These are phyloP conservation scores for Ashinkailepas kermadecensis DNA, from an alignment of 2,888 invertebrate genomes.

Conservation along the genomic window DNA sequence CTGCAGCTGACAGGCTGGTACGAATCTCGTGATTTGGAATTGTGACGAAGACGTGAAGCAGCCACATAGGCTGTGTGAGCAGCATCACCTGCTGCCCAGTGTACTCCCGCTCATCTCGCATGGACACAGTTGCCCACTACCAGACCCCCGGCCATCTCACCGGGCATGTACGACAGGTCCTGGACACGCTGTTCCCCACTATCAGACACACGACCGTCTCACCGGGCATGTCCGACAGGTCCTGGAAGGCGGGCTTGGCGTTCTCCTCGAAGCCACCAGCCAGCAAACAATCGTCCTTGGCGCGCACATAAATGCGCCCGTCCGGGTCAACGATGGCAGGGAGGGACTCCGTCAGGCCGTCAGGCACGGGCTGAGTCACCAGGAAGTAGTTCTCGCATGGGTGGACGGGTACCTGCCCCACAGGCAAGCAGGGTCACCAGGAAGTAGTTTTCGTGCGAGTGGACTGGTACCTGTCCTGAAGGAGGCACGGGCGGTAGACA, in stretches of 20 bases:
- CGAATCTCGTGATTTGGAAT: too few species aligned
- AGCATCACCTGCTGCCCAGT: too few species aligned
- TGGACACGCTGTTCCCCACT: too few species aligned
- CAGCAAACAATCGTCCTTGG: slow-evolving; percentile 71
- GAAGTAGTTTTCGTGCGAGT: slow-evolving; percentile 90
- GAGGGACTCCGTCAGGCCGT: slow-evolving; percentile 33
- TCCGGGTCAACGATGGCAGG: slow-evolving; percentile 77
- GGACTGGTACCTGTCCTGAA: slow-evolving; percentile 54
- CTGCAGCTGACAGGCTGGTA: too few species aligned
- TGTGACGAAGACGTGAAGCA: too few species aligned
- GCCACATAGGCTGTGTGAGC: too few species aligned
- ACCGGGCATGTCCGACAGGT: slow-evolving; percentile 38
- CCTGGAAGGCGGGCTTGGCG: slow-evolving; percentile 83
- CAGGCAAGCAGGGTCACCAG: slow-evolving; percentile 56
- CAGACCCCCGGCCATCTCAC: too few species aligned
- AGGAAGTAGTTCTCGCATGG: slow-evolving; percentile 90
- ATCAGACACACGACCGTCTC: background rate
- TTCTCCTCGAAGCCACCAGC: slow-evolving; percentile 87
- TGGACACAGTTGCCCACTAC: too few species aligned
- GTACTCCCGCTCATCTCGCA: too few species aligned
- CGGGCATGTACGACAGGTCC: too few species aligned
- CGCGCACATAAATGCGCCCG: slow-evolving; percentile 74
- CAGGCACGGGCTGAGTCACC: slow-evolving; percentile 68
- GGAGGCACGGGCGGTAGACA: too few species aligned
- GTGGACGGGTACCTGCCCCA: slow-evolving; percentile 58